These are phyloP conservation scores for Microcebus jonahi DNA, from an alignment of 2,113 vertebrate genomes.

Conservation along the genomic window DNA sequence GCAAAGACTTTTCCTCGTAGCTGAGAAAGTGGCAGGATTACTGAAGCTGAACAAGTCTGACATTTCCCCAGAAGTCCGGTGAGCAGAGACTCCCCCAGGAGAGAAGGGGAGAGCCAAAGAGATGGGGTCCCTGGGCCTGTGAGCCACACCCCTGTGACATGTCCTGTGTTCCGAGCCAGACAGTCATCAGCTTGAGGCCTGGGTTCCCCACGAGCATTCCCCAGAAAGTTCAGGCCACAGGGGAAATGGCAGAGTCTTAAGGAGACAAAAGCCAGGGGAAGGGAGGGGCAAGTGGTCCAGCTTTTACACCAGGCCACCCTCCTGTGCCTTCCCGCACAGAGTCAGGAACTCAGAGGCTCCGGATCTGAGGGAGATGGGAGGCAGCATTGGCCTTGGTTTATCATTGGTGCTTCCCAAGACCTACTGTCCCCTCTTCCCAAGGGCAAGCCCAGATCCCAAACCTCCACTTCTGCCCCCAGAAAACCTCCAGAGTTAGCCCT, in stretches of 20 bases:
- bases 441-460: background rate
- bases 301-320: background rate
- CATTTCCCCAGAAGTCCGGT: constrained; percentile 52
- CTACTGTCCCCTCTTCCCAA: background rate
- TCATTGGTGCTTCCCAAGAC: background rate
- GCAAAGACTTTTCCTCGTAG: background rate
- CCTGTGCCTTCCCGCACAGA: background rate
- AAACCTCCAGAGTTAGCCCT: background rate
- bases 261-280: background rate
- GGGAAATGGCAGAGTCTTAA: background rate
- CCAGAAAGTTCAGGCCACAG: background rate
- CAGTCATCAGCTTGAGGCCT: background rate
- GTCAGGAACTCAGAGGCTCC: background rate
- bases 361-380: background rate
- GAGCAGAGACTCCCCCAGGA: background rate
- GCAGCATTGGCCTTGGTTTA: background rate
- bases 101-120: background rate
- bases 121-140: background rate
- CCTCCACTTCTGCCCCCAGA: background rate
- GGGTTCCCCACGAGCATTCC: background rate
- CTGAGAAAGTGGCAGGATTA: constrained; percentile 47
- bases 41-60: constrained; percentile 46
- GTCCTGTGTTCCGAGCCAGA: background rate
- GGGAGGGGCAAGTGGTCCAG: background rate
- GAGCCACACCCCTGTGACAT: background rate